Percentiles rank a stretch among this genome's conserved stretches.
Evolutionary conservation across 2,888 invertebrate species (phyloP).

Genomic region (Agrenia bidenticulata): DNA sequence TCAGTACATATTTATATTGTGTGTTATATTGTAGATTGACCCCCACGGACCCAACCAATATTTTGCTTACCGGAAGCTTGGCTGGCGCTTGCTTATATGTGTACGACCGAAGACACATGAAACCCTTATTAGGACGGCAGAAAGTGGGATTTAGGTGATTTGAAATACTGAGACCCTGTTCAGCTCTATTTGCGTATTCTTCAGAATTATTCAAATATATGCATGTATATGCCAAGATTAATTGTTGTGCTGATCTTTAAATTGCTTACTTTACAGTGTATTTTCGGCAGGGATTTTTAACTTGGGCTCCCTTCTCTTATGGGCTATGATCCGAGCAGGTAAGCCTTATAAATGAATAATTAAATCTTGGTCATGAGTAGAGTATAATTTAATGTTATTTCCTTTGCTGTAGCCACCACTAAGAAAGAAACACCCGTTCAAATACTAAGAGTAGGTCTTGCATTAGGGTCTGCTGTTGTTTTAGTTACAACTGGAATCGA

Average conservation of each 20-base stretch:
- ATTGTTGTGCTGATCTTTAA: too few species aligned
- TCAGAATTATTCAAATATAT: background rate
- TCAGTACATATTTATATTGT: background rate
- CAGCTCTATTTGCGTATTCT: background rate
- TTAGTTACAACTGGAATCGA: conserved; percentile 33
- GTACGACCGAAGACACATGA: conserved; percentile 45
- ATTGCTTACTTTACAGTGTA: conserved; percentile 33
- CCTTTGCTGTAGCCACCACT: conserved; percentile 25
- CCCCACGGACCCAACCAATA: conserved; percentile 40
- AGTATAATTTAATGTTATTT: too few species aligned
- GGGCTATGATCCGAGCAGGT: conserved; percentile 49
- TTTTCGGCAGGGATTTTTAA: conserved; percentile 47
- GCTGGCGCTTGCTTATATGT: conserved; percentile 38
- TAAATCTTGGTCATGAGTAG: too few species aligned
- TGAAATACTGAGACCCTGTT: too few species aligned
- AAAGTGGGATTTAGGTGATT: conserved; percentile 43
- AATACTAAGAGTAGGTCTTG: conserved; percentile 26
- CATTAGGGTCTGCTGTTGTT: conserved; percentile 34
- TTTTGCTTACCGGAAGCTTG: conserved; percentile 42
- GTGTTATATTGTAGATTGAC: conserved; percentile 15
- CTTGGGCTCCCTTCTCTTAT: conserved; percentile 45
- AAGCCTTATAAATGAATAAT: conserved; percentile 4
- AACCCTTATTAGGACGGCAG: conserved; percentile 28
- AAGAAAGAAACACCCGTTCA: conserved; percentile 28
- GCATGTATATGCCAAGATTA: background rate